phyloP scores from a whole-genome alignment of 2,797 vertebrate species.

The Smutsia gigantea region DNA sequence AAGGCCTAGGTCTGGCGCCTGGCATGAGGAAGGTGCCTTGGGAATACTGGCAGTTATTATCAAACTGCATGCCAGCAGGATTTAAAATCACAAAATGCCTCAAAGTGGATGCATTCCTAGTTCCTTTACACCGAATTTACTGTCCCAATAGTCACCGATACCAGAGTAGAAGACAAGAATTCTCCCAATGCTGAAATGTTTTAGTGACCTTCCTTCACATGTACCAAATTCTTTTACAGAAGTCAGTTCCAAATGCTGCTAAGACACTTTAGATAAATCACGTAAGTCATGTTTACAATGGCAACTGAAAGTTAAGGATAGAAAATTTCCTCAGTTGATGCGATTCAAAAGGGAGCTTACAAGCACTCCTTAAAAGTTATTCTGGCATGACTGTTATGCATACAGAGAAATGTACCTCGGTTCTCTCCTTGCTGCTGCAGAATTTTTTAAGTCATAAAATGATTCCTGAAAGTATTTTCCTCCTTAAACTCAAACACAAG shows the following conservation, averaged over 20 bases:
- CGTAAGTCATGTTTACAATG: background rate
- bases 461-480: background rate
- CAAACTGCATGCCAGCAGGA: background rate
- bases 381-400: background rate
- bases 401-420: background rate
- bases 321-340: background rate
- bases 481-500: background rate
- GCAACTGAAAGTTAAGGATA: background rate
- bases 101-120: background rate
- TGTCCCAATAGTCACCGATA: background rate
- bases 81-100: background rate
- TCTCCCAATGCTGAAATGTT: background rate
- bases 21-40: background rate
- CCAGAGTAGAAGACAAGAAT: background rate
- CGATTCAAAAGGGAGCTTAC: background rate
- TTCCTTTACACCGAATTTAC: background rate
- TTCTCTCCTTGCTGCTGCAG: background rate
- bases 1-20: background rate
- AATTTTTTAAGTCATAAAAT: background rate
- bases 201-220: background rate
- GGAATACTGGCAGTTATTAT: fast-evolving
- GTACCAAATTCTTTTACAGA: background rate
- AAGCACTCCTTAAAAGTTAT: background rate
- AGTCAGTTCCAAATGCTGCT: background rate
- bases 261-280: background rate